Conservation (phyloP, 2,797 vertebrate species). For the Rhincodon typus region DNA sequence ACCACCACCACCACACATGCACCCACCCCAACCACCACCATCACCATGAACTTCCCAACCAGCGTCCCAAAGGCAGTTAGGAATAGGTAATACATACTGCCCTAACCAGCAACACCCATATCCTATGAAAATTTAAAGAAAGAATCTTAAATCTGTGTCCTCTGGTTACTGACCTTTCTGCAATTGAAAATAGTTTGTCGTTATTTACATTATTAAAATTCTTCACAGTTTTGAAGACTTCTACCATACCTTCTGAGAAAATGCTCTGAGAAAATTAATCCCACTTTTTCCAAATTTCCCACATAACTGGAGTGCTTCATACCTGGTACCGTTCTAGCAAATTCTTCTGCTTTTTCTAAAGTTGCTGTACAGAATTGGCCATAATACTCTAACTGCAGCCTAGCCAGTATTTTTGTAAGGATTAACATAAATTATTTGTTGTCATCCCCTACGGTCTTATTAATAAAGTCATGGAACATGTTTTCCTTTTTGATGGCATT, state of each 20-base stretch:
- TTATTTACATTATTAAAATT: background rate
- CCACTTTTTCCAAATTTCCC: background rate
- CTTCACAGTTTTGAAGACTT: background rate
- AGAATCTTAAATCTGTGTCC: background rate
- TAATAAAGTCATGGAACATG: background rate
- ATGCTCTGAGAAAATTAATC: background rate
- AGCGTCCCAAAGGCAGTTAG: too few species aligned
- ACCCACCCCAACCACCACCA: too few species aligned
- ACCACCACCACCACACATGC: too few species aligned
- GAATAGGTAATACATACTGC: too few species aligned
- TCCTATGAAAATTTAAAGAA: too few species aligned
- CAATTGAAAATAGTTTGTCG: background rate
- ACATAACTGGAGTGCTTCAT: background rate
- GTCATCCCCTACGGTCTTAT: background rate
- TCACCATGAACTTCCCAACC: too few species aligned
- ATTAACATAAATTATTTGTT: background rate
- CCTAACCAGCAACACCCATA: too few species aligned
- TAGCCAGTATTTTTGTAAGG: background rate
- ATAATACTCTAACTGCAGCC: background rate
- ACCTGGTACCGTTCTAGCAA: background rate
- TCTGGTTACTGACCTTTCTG: background rate
- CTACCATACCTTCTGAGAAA: background rate
- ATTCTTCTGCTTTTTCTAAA: background rate
- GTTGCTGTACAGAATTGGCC: background rate
- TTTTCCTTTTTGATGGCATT: background rate